A percentile compares a stretch with the other conserved stretches of the same genome.
Evolutionary conservation across 2,113 vertebrate genomes (phyloP).

Genomic region (Equus quagga): DNA sequence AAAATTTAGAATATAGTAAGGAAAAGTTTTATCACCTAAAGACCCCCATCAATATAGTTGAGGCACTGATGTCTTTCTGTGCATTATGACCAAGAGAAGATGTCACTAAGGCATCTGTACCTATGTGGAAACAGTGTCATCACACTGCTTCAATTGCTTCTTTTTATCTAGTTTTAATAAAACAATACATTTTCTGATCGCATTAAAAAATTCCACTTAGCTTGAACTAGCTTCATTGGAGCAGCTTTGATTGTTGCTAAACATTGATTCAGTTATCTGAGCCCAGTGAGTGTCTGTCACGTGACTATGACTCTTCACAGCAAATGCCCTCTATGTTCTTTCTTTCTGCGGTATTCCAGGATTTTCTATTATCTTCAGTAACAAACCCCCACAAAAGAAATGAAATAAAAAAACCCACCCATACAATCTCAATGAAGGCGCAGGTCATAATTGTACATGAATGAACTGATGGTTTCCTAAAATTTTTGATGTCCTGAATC

Average conservation of each 20-base stretch:
- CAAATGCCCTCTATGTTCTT: background rate
- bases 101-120: background rate
- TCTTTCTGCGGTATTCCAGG: constrained; percentile 67
- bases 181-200: constrained; percentile 35
- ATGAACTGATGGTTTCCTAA: constrained; percentile 34
- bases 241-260: constrained; percentile 63
- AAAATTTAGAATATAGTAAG: background rate
- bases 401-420: background rate
- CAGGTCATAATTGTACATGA: background rate
- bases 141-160: background rate
- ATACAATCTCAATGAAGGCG: constrained; percentile 30
- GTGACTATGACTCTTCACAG: background rate
- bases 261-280: constrained; percentile 56
- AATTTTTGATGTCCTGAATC: constrained; percentile 63
- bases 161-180: constrained; percentile 45
- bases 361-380: constrained; percentile 64
- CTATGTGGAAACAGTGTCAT: background rate
- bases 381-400: constrained; percentile 40
- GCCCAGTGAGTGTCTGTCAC: background rate
- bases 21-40: background rate
- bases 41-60: background rate
- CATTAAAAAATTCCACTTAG: constrained; percentile 47
- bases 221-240: constrained; percentile 38
- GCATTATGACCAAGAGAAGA: background rate
- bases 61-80: background rate